Percentiles rank a stretch among this genome's conserved stretches.
Evolutionary conservation across 2,113 vertebrate species (phyloP).

Genomic region (Dipodomys spectabilis): DNA sequence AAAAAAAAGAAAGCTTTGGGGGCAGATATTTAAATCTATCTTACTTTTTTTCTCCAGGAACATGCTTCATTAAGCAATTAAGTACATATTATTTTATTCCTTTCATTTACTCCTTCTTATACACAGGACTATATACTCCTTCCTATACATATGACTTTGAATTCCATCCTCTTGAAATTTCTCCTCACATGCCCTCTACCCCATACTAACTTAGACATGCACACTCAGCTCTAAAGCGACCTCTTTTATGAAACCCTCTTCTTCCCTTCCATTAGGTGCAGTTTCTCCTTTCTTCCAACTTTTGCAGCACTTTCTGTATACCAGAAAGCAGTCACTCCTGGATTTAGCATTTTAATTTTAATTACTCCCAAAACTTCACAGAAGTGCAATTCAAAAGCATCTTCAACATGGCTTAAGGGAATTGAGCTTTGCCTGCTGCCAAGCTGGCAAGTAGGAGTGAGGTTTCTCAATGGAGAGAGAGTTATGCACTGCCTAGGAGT

Average conservation of each 20-base stretch:
- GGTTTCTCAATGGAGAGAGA: background rate
- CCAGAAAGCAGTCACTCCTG: background rate
- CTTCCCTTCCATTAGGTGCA: background rate
- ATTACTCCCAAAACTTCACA: background rate
- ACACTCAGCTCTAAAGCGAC: background rate
- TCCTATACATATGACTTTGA: background rate
- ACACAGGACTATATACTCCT: background rate
- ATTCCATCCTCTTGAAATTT: background rate
- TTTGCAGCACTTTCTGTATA: background rate
- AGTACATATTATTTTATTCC: background rate
- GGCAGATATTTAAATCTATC: background rate
- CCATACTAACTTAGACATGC: fast-evolving
- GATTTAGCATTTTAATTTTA: conserved; percentile 46
- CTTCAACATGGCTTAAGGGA: background rate
- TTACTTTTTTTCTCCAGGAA: too few relatives aligned
- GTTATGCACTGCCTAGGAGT: background rate
- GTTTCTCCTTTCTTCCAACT: background rate
- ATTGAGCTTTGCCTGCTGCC: background rate
- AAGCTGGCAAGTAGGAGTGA: background rate
- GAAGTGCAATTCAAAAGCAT: background rate
- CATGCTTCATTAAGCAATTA: background rate
- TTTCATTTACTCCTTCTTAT: background rate
- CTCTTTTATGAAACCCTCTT: background rate
- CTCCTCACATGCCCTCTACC: background rate
- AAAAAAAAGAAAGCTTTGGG: too few relatives aligned